phyloP scores from a whole-genome alignment of 2,113 vertebrate species.

The Symphodus melops region DNA sequence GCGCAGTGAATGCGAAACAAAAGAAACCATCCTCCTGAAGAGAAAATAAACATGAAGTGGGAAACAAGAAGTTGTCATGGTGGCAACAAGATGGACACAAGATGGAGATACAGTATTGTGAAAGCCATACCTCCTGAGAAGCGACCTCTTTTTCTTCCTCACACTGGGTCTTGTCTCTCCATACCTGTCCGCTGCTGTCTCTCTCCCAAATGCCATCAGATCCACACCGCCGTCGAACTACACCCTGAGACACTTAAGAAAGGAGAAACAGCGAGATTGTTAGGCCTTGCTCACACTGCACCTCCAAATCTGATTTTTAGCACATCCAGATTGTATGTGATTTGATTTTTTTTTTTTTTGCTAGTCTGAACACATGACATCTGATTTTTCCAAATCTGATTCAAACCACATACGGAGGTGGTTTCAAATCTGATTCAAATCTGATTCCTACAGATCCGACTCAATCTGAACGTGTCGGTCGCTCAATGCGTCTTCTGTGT shows the following conservation, averaged over 20 bases:
- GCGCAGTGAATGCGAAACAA: background rate
- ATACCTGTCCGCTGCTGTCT: constrained; percentile 79
- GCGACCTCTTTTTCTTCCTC: constrained; percentile 81
- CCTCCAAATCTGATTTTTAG: no score
- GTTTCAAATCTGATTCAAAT: no score
- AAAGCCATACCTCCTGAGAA: constrained; percentile 72
- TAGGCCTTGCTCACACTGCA: no score
- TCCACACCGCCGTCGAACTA: constrained; percentile 86
- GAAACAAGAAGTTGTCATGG: background rate
- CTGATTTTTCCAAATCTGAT: no score
- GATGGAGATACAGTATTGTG: background rate
- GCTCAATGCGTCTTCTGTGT: no score
- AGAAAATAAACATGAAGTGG: background rate
- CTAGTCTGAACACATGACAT: no score
- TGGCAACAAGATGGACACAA: background rate
- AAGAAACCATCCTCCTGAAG: background rate
- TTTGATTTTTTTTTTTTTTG: no score
- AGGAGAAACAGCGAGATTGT: constrained; percentile 1
- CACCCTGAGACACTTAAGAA: constrained; percentile 83
- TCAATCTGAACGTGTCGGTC: no score
- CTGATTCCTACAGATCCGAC: no score
- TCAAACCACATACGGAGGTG: no score
- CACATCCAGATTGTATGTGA: no score
- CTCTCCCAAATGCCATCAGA: constrained; percentile 85
- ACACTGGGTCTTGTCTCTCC: constrained; percentile 86